These are phyloP conservation scores for Caenorhabditis becei DNA, from an alignment of 2,888 invertebrate species.

Conservation along the genomic window DNA sequence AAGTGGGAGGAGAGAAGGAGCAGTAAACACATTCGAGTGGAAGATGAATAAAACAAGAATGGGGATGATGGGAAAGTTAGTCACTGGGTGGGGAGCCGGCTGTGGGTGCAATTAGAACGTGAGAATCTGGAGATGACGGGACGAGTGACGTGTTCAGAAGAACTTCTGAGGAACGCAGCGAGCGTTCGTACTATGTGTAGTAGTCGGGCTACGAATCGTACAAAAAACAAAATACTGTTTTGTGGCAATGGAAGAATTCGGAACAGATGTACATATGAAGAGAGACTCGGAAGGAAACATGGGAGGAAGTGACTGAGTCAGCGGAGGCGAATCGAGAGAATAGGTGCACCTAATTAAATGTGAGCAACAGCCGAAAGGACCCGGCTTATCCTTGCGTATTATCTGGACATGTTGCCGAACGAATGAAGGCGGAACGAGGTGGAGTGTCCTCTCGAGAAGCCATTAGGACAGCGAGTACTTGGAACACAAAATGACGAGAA, in stretches of 20 bases:
- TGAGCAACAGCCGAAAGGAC: not conserved
- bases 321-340: not conserved
- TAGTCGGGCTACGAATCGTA: not conserved
- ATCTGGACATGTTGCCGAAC: slow-evolving; percentile 1
- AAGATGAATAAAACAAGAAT: slow-evolving; percentile 13
- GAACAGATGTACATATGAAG: not conserved
- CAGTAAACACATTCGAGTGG: slow-evolving; percentile 1
- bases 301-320: slow-evolving; percentile 4
- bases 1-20: too few relatives aligned
- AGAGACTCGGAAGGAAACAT: not conserved
- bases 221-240: not conserved
- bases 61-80: slow-evolving; percentile 2
- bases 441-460: slow-evolving; percentile 9
- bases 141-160: not conserved
- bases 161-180: not conserved
- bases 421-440: slow-evolving; percentile 4
- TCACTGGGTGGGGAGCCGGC: not conserved
- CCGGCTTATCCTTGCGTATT: slow-evolving; percentile 6
- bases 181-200: slow-evolving; percentile 9
- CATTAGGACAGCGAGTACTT: slow-evolving; percentile 12
- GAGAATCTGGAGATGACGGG: slow-evolving; percentile 13
- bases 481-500: not conserved
- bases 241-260: not conserved
- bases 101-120: slow-evolving; percentile 10
- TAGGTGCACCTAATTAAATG: not conserved